These are phyloP conservation scores for Psilopogon haemacephalus DNA, from an alignment of 2,113 vertebrate genomes.

Conservation along the genomic window DNA sequence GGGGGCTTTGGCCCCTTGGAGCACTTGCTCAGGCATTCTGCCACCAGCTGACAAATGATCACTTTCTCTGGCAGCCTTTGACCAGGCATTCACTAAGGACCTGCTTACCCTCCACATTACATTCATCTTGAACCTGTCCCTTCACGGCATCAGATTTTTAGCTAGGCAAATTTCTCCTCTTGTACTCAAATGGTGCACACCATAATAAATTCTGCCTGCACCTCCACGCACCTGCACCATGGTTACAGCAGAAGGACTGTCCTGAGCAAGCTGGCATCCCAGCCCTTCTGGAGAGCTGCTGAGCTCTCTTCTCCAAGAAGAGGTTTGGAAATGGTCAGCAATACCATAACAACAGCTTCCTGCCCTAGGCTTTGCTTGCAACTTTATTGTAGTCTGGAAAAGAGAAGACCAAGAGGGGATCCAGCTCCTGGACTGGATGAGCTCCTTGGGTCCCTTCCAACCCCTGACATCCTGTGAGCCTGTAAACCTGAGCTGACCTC, in stretches of 20 bases:
- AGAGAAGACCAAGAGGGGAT: no score
- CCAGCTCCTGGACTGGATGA: no score
- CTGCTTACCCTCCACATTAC: not conserved
- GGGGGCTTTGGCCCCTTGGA: not conserved
- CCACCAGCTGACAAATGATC: not conserved
- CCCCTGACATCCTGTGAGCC: no score
- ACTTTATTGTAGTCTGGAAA: not conserved
- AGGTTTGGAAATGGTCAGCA: not conserved
- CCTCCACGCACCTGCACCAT: not conserved
- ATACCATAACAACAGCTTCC: not conserved
- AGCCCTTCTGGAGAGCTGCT: not conserved
- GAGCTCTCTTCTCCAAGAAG: not conserved
- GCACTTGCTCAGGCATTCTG: not conserved
- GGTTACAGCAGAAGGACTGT: not conserved
- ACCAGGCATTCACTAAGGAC: not conserved
- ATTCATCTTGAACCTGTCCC: not conserved
- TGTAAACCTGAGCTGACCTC: no score
- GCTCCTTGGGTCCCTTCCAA: no score
- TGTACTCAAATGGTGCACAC: accelerated
- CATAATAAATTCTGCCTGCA: not conserved
- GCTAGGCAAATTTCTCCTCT: not conserved
- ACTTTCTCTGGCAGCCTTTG: not conserved
- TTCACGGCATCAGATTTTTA: not conserved
- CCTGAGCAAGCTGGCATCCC: not conserved
- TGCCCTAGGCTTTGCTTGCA: not conserved